Conservation (phyloP, 1,140 invertebrate species). For the Paracyclopina nana region DNA sequence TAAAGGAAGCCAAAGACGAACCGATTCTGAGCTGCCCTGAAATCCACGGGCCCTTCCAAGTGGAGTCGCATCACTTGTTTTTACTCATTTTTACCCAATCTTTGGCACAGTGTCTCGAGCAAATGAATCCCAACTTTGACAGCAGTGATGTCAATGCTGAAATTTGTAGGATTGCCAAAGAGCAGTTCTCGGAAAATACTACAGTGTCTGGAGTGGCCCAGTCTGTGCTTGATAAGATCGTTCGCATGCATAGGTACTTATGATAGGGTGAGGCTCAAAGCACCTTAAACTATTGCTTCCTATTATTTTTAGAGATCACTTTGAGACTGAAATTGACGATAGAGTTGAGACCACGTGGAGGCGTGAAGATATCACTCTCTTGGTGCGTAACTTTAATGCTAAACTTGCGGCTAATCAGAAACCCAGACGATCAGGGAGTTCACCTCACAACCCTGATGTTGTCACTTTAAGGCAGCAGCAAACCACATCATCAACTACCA, state of each 20-base stretch:
- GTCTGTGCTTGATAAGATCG: conserved; percentile 13
- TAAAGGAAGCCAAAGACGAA: background rate
- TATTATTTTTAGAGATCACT: too few relatives aligned
- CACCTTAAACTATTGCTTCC: background rate
- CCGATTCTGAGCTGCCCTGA: conserved; percentile 3
- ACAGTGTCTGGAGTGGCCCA: conserved; percentile 14
- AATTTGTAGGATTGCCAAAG: background rate
- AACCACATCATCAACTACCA: conserved; percentile 7
- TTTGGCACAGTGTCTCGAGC: background rate
- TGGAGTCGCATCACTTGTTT: background rate
- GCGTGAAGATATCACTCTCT: conserved; percentile 11
- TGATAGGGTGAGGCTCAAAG: background rate
- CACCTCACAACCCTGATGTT: background rate
- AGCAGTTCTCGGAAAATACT: background rate
- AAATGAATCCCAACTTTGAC: background rate
- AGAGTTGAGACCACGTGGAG: too few relatives aligned
- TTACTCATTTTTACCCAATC: conserved; percentile 1
- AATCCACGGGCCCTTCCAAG: background rate
- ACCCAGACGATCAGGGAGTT: background rate
- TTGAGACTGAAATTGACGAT: too few relatives aligned
- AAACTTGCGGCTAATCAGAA: background rate
- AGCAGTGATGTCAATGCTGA: background rate
- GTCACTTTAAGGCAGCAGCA: background rate
- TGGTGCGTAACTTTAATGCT: conserved; percentile 7
- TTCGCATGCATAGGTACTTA: conserved; percentile 2